Conservation (phyloP, 2,888 invertebrate species). For the Epinotia bilunana region DNA sequence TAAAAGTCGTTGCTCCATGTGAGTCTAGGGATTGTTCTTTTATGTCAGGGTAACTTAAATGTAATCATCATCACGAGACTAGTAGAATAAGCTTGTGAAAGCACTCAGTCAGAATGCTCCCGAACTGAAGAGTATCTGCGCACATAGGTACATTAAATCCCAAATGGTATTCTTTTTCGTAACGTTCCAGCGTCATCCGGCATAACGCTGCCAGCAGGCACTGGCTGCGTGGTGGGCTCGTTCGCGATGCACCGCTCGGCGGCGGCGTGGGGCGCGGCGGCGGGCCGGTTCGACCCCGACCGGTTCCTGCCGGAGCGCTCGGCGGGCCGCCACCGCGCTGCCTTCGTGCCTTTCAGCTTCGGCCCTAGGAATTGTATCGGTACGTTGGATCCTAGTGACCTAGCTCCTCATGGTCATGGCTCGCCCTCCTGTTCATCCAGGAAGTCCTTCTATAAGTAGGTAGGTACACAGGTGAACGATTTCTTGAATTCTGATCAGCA, state of each 20-base stretch:
- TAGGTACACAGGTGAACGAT: too few relatives aligned
- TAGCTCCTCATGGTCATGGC: neutral
- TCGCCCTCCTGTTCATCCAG: neutral
- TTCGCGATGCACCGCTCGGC: slow-evolving; percentile 80
- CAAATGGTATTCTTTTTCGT: neutral
- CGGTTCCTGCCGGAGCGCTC: slow-evolving; percentile 83
- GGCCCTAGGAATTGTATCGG: slow-evolving; percentile 81
- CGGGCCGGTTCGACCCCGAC: slow-evolving; percentile 85
- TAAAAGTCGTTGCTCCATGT: too few relatives aligned
- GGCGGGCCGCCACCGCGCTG: slow-evolving; percentile 71
- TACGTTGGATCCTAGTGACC: slow-evolving; percentile 47
- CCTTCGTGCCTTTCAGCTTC: slow-evolving; percentile 79
- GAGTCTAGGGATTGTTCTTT: too few relatives aligned
- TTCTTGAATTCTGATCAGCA: too few relatives aligned
- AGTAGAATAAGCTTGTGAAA: too few relatives aligned
- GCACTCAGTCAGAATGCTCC: too few relatives aligned
- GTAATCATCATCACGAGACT: too few relatives aligned
- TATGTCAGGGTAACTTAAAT: too few relatives aligned
- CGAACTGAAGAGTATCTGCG: too few relatives aligned
- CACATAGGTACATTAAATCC: too few relatives aligned
- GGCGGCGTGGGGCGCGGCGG: slow-evolving; percentile 82
- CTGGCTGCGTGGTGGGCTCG: slow-evolving; percentile 73
- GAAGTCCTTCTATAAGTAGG: too few relatives aligned
- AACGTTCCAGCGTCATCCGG: slow-evolving; percentile 67
- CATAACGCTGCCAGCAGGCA: slow-evolving; percentile 73